phyloP scores from a whole-genome alignment of 2,797 vertebrate genomes.

The Eulemur albifrons region DNA sequence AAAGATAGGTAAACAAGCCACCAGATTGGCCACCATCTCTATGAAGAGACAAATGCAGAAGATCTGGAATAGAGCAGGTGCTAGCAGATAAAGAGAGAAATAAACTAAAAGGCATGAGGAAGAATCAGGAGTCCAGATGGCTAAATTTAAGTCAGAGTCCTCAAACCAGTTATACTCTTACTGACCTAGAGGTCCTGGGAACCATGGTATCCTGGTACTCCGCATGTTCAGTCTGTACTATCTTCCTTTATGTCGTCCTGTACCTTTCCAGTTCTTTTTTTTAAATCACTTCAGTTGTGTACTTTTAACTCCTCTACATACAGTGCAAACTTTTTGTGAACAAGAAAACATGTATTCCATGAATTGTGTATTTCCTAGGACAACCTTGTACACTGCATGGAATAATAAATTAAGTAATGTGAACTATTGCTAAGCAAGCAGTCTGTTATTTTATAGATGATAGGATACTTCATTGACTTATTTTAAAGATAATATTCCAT shows the following conservation, averaged over 20 bases:
- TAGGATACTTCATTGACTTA: not conserved
- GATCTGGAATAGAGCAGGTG: not conserved
- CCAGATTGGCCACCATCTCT: not conserved
- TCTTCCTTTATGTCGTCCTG: not conserved
- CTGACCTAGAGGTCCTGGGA: not conserved
- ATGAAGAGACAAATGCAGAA: not conserved
- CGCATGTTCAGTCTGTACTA: not conserved
- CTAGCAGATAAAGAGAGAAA: not conserved
- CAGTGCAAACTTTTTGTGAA: not conserved
- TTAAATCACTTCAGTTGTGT: not conserved
- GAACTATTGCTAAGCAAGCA: not conserved
- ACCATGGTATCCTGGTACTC: not conserved
- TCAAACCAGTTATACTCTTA: not conserved
- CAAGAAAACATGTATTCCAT: not conserved
- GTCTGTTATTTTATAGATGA: not conserved
- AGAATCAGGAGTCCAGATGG: not conserved
- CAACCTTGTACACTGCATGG: not conserved
- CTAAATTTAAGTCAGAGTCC: not conserved
- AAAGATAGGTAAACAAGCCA: not conserved
- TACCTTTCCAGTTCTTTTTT: not conserved
- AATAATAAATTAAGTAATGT: not conserved
- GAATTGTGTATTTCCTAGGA: not conserved
- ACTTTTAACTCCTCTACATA: not conserved
- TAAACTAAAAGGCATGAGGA: not conserved
- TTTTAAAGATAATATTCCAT: not conserved